Evolutionary conservation across 23 tunicate species (phyloP).

Genomic region (Styela plicata): DNA sequence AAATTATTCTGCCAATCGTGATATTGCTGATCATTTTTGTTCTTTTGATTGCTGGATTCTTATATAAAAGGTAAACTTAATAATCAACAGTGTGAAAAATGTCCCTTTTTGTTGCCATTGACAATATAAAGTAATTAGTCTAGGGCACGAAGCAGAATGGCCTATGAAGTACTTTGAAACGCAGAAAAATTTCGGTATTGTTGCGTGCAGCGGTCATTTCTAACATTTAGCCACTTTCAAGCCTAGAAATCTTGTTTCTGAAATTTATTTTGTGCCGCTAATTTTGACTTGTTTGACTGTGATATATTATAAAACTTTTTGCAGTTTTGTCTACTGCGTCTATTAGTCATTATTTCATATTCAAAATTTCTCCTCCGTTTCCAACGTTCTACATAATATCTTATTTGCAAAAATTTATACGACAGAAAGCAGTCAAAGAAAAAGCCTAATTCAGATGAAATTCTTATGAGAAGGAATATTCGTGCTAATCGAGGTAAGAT

Average conservation of each 20-base stretch:
- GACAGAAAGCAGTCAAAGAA: background rate
- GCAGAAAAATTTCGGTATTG: background rate
- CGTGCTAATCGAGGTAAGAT: background rate
- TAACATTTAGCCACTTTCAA: too few species aligned
- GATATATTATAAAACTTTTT: too few species aligned
- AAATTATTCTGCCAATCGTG: background rate
- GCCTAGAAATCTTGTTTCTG: too few species aligned
- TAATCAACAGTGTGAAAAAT: background rate
- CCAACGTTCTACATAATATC: too few species aligned
- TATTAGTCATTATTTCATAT: background rate
- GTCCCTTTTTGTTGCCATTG: too few species aligned
- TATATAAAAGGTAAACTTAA: background rate
- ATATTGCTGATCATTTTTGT: background rate
- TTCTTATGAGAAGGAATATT: background rate
- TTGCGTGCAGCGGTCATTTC: too few species aligned
- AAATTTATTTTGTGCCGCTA: background rate
- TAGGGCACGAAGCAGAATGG: background rate
- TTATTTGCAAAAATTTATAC: too few species aligned
- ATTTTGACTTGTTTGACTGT: background rate
- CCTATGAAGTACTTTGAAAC: background rate
- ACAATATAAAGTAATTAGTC: too few species aligned
- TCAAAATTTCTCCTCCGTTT: too few species aligned
- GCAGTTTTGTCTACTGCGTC: too few species aligned
- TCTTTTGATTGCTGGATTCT: background rate
- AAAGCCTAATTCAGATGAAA: background rate